Evolutionary conservation across 2,113 vertebrate genomes (phyloP), one percentile per base, ranked within the genome.

Genomic region (Turdus rufiventris): DNA sequence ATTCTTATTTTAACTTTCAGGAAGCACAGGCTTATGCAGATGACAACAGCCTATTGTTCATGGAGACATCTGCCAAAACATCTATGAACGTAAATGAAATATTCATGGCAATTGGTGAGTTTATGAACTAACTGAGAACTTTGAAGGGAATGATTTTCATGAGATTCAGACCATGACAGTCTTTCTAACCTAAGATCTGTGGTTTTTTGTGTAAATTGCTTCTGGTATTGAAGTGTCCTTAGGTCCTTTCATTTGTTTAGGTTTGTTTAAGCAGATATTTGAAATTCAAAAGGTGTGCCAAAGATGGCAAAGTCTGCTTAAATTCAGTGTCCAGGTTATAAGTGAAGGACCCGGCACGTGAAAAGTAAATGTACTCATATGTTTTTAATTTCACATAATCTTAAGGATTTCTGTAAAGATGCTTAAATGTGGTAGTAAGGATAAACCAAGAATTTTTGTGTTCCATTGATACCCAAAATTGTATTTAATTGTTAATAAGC

Each of bases 71-170:
- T 93, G 99, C 99, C 57, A 99, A 99, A 98, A 99, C 99, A 48
- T 99, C 99, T 91, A 98, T 99, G 98, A 99, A 99, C 66, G 99
- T 99, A 95, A 99, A 99, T 86, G 99, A 99, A 98, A 99, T 99
- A 97, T 99, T 99, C 98, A 99, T 99, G 99, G 99, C 99, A 97
- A 99, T 99, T 92, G 99, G 99, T 99, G 97, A 98, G 98, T 95
- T 90, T 29, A 47, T 50, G 38, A 85, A 53, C 25, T 54, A 80
- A 83, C 12, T 25, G 31, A 68, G 24, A 68, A 43, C n/a, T 80
- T 77, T 75, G 23, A 57, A 73, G 40, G 33, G 11, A 81, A 17
- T 33, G 42, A 7, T 40, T 83, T 84, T 77, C 3, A 14, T 45
- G 29, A 56, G 18, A 29, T 51, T 9, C 7, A 20, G 80, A 33